phyloP scores from a whole-genome alignment of 2,797 vertebrate species.

The Aythya fuligula region DNA sequence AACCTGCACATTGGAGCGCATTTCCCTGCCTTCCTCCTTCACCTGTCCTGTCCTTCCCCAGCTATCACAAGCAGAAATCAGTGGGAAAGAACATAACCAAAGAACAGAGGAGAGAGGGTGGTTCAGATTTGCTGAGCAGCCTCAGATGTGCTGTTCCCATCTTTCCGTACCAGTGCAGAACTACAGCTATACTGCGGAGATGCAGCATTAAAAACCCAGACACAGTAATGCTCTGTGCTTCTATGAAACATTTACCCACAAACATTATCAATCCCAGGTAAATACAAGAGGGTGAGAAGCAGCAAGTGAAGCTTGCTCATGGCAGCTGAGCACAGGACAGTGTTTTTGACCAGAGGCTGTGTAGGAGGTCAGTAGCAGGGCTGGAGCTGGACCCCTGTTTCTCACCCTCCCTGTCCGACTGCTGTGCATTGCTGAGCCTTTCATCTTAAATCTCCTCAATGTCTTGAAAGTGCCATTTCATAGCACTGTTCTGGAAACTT shows the following conservation, averaged over 20 bases:
- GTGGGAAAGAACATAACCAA: neutral
- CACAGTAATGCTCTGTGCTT: neutral
- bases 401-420: neutral
- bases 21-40: neutral
- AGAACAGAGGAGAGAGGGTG: neutral
- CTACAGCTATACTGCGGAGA: neutral
- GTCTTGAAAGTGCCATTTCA: neutral
- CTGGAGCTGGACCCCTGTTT: neutral
- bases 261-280: neutral
- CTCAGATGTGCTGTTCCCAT: neutral
- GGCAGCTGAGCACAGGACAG: neutral
- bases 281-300: neutral
- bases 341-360: neutral
- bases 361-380: neutral
- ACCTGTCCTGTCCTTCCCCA: neutral
- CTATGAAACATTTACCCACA: accelerated
- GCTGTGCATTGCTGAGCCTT: neutral
- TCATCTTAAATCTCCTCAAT: neutral
- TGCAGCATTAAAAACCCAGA: neutral
- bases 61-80: neutral
- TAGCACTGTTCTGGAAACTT: neutral
- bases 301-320: neutral
- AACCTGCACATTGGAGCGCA: neutral
- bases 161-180: neutral
- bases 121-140: neutral